A percentile compares a stretch with the other conserved stretches of the same genome.
These are phyloP conservation scores for Ariolimax columbianus DNA, from an alignment of 2,888 invertebrate species.

Conservation along the genomic window DNA sequence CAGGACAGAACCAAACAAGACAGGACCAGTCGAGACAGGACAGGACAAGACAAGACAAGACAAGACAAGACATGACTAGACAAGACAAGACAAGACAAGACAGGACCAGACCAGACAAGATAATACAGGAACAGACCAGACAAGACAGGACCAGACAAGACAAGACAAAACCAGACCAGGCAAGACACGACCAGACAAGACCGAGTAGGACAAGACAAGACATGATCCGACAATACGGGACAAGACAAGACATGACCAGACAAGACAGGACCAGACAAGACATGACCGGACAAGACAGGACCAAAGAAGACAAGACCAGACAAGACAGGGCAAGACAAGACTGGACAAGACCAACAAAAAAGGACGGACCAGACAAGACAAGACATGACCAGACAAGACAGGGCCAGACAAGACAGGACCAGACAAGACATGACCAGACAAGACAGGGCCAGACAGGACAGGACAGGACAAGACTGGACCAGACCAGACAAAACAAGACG, in stretches of 20 bases:
- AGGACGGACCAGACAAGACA: background rate
- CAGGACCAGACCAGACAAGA: background rate
- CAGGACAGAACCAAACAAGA: background rate
- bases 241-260: background rate
- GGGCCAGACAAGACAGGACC: conserved; percentile 30
- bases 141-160: background rate
- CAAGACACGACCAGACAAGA: no score
- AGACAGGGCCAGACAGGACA: no score
- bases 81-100: background rate
- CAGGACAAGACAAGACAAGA: background rate
- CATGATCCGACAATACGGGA: background rate
- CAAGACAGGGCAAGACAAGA: conserved; percentile 23
- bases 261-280: background rate
- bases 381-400: background rate
- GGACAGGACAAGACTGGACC: background rate
- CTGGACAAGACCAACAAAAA: background rate
- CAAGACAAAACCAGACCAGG: no score
- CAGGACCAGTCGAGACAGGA: background rate
- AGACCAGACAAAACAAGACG: background rate
- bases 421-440: conserved; percentile 45
- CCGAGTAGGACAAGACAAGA: background rate
- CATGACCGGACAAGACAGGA: no score
- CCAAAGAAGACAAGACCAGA: background rate
- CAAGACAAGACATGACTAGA: background rate
- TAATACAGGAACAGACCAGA: background rate